Base-by-base conservation (phyloP, 2,797 vertebrate genomes). In the Eremophila alpestris region DNA sequence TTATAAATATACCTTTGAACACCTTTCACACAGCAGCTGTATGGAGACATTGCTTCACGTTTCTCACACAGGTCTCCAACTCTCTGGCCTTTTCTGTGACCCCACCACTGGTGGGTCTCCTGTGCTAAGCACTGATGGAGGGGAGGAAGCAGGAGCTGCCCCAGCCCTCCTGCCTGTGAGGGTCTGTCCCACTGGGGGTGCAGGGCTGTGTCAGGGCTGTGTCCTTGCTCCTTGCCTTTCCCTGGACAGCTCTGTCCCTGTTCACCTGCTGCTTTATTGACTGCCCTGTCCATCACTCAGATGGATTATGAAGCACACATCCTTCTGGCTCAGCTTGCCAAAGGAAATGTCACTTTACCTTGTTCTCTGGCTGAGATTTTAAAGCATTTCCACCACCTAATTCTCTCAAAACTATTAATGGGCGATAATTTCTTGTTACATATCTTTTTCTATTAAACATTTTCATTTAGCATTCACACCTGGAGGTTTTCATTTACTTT, bases 401-500 rank as follows among this genome's bases (percentile, higher is more conserved):
- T 94, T 83, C 38, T 54, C 82, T 60, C 54, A 23, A 29, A 63
- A 16, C 64, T 71, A 40, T 86, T 88, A 85, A 78, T 21, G 81
- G 43, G 21, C 0, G 0, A 23, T 75, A 38, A 93, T 89, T 93
- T 83, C 69, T 85, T 48, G 20, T 29, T 93, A 54, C 45, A 24
- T 65, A 69, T 86, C 10, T 62, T 86, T 89, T 91, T 45, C 76
- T 69, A 51, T 62, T 65, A 81, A 93, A 64, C 0, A 1, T 48
- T 65, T 95, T 78, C n/a, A 86, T 90, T 93, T 94, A 45, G 40
- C 79, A 91, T 86, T 91, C 65, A 69, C 29, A 94, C 67, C 70
- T 77, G 70, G 48, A 93, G 88, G 68, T 90, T 94, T 93, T 87
- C 1, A 76, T 95, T 83, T 96, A 65, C 43, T 91, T 86, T 93